Base-by-base conservation (phyloP, 2,797 vertebrate species). In the Protonibea diacanthus region DNA sequence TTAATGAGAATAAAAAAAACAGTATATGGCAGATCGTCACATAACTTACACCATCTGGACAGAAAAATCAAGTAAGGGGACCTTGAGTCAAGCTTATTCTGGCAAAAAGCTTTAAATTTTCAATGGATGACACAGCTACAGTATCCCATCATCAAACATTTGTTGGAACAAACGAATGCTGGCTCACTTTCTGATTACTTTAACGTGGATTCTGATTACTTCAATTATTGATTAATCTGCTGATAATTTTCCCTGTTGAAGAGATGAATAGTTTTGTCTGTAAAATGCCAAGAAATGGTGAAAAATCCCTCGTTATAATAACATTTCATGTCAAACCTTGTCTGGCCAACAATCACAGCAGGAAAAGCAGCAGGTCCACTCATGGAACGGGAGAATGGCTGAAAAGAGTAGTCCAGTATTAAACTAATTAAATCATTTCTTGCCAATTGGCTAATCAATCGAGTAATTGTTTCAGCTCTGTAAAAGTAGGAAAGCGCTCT, bases 241-340 rank as follows among this genome's bases (percentile, higher is more conserved):
- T 33, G 45, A 48, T 63, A 67, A 29, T 57, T 57, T 57, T 60
- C n/a, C 62, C 21, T 27, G 61, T 61, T 61, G 25, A 55, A 59
- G 7, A 47, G 10, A 69, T 47, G 3, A 40, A 67, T 64, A 1
- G 0, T 49, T 65, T 49, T 42, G 13, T 40, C 5, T 55, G 33
- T 27, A 17, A 47, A 21, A 55, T 52, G 27, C 4, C 1, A 68
- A n/a, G 33, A 40, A 65, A 11, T 11, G 7, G 44, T 17, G 25
- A n/a, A 14, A 56, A 64, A 57, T 4, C 0, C 9, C 51, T 57
- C 4, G 3, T 11, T 10, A 61, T 45, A 11, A 45, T 21, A 6
- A 5, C 6, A 21, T 3, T 25, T 13, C 25, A 60, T 5, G 29
- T 27, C 23, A 51, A 52, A 58, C 40, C 14, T 14, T 2, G 1